A percentile compares a stretch with the other conserved stretches of the same genome.
Evolutionary conservation across 2,113 vertebrate species (phyloP).

Genomic region (Podarcis cretensis): DNA sequence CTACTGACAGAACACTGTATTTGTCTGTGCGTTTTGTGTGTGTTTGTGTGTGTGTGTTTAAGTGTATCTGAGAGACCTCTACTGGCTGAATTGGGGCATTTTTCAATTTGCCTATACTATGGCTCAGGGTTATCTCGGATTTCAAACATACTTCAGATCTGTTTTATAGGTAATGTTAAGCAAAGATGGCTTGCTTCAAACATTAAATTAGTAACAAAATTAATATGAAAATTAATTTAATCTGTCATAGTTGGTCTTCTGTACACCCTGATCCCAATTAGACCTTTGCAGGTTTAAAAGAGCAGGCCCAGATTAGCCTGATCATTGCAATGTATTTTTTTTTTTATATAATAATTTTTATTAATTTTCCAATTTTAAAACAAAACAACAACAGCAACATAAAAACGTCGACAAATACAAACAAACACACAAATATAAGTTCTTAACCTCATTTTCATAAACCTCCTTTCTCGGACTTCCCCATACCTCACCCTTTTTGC

Average conservation of each 20-base stretch:
- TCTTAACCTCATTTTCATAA: too few species aligned
- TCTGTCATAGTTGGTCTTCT: conserved; percentile 44
- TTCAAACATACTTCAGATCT: conserved; percentile 6
- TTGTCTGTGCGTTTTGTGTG: neutral
- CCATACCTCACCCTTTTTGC: too few species aligned
- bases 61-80: neutral
- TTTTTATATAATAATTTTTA: too few species aligned
- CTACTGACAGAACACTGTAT: conserved; percentile 21
- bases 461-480: too few species aligned
- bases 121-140: conserved; percentile 26
- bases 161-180: conserved; percentile 20
- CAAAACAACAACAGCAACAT: too few species aligned
- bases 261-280: conserved; percentile 38
- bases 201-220: conserved; percentile 33
- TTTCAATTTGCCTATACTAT: neutral
- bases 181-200: neutral
- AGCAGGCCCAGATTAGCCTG: conserved; percentile 24
- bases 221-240: conserved; percentile 45
- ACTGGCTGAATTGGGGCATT: fast-evolving
- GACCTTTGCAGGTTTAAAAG: conserved; percentile 49
- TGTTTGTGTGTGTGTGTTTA: neutral
- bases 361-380: too few species aligned
- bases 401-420: too few species aligned
- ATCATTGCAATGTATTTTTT: too few species aligned
- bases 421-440: too few species aligned